These are phyloP conservation scores for Drosophila phalerata DNA, from an alignment of 2,888 invertebrate species.

Conservation along the genomic window DNA sequence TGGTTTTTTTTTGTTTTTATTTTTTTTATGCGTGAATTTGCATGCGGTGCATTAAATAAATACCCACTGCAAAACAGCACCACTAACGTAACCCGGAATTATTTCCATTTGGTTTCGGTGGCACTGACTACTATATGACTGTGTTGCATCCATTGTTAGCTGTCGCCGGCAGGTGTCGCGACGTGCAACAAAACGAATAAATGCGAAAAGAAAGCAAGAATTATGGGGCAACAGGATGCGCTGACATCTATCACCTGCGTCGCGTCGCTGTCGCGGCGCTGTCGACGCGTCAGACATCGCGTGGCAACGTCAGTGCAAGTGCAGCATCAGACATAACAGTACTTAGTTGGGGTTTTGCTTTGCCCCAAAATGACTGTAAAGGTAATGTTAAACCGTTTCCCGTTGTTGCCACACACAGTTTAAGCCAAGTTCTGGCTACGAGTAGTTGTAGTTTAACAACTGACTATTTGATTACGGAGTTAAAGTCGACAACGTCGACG, in stretches of 20 bases:
- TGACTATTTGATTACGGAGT: slow-evolving; percentile 49
- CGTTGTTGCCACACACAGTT: slow-evolving; percentile 8
- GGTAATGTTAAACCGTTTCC: slow-evolving; percentile 6
- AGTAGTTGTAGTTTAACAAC: slow-evolving; percentile 31
- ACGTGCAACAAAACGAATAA: slow-evolving; percentile 48
- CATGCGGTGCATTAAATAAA: slow-evolving; percentile 44
- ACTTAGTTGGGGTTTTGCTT: not conserved
- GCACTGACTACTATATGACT: not conserved
- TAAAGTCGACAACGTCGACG: slow-evolving; percentile 1
- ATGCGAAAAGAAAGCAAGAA: slow-evolving; percentile 55
- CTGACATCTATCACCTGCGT: slow-evolving; percentile 78
- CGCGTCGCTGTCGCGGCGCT: slow-evolving; percentile 18
- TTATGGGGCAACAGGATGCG: slow-evolving; percentile 78
- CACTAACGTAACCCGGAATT: not conserved
- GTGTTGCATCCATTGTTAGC: slow-evolving; percentile 39
- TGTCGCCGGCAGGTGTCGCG: slow-evolving; percentile 37
- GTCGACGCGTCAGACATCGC: slow-evolving; percentile 2
- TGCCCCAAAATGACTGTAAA: slow-evolving; percentile 4
- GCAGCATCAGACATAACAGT: slow-evolving; percentile 1
- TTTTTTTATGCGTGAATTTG: slow-evolving; percentile 24
- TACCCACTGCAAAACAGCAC: not conserved
- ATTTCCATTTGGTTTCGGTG: not conserved
- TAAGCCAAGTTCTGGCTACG: slow-evolving; percentile 12
- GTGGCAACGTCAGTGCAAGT: not conserved
- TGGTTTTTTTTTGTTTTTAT: not conserved